These are phyloP conservation scores for Trichomycterus rosablanca DNA, from an alignment of 2,113 vertebrate genomes.

Conservation along the genomic window DNA sequence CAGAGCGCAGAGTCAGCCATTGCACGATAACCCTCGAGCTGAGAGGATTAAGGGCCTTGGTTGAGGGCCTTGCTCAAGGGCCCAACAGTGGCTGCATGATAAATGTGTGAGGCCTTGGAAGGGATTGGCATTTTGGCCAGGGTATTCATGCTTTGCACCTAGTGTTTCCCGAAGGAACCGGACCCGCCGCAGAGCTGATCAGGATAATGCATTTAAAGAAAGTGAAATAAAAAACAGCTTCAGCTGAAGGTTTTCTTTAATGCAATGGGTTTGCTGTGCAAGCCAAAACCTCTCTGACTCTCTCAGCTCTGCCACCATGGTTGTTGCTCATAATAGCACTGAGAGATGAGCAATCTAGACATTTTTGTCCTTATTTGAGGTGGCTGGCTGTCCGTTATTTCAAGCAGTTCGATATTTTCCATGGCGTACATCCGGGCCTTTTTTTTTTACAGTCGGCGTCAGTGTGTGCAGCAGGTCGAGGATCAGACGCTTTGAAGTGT, in stretches of 20 bases:
- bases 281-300: neutral
- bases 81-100: no score
- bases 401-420: conserved; percentile 90
- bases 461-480: conserved; percentile 90
- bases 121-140: no score
- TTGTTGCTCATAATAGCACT: conserved; percentile 31
- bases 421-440: conserved; percentile 92
- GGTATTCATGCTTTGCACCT: no score
- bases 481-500: conserved; percentile 93
- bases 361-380: conserved; percentile 26
- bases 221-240: no score
- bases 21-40: no score
- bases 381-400: conserved; percentile 53
- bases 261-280: conserved; percentile 11
- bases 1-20: no score
- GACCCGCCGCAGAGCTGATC: no score
- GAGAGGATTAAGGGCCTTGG: no score
- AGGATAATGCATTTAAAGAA: no score
- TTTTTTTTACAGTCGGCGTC: conserved; percentile 97
- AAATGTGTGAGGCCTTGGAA: no score
- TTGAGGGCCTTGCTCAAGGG: no score
- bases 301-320: conserved; percentile 40
- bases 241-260: conserved; percentile 26
- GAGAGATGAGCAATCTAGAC: conserved; percentile 35
- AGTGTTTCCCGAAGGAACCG: no score